Evolutionary conservation across 2,888 invertebrate genomes (phyloP).

Genomic region (Molorchus minor): DNA sequence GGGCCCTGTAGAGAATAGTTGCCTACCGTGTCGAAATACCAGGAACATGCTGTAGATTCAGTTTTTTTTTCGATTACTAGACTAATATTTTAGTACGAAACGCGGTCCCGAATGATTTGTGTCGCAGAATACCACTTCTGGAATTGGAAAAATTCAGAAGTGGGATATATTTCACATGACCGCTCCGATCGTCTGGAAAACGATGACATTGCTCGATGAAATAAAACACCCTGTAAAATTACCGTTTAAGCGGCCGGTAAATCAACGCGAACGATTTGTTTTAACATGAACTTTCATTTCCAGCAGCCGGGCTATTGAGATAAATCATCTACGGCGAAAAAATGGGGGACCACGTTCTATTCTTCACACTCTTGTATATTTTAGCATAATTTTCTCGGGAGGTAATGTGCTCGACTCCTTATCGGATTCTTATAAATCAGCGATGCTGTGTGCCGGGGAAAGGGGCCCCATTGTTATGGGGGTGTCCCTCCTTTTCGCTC

Average conservation of each 20-base stretch:
- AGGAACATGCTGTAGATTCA: too few relatives aligned
- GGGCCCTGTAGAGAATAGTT: too few relatives aligned
- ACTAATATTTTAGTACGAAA: too few relatives aligned
- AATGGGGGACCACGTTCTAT: conserved; percentile 24
- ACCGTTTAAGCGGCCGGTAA: conserved; percentile 26
- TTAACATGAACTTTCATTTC: conserved; percentile 41
- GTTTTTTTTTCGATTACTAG: too few relatives aligned
- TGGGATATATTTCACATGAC: too few relatives aligned
- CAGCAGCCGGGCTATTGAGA: conserved; percentile 38
- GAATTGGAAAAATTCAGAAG: too few relatives aligned
- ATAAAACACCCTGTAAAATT: conserved; percentile 30
- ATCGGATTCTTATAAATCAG: conserved; percentile 43
- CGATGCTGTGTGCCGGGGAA: conserved; percentile 29
- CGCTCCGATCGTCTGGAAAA: too few relatives aligned
- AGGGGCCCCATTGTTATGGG: conserved; percentile 33
- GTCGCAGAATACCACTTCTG: too few relatives aligned
- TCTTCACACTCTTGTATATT: conserved; percentile 40
- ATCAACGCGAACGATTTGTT: conserved; percentile 41
- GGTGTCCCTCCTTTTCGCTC: conserved; percentile 32
- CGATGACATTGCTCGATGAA: conserved; percentile 36
- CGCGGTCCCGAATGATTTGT: too few relatives aligned
- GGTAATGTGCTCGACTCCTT: conserved; percentile 30
- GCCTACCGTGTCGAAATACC: too few relatives aligned
- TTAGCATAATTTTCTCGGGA: conserved; percentile 41
- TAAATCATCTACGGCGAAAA: conserved; percentile 32